Evolutionary conservation across 1,140 invertebrate species (phyloP), one percentile per base, ranked within the genome.

Genomic region (Diorhabda carinulata): DNA sequence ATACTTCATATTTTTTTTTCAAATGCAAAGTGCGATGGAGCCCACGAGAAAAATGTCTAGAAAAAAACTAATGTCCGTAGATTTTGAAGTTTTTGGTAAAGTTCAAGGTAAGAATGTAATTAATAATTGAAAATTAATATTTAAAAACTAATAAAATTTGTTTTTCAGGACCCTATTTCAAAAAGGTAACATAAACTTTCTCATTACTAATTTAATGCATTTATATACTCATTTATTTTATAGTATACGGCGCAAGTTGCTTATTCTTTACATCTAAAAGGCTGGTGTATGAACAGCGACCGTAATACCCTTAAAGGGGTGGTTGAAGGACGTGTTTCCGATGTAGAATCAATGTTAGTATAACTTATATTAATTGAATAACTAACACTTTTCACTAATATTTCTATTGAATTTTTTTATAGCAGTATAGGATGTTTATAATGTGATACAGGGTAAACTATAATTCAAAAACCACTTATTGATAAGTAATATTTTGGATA

Each of bases 251-350:
- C 90, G 77, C 81, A 86, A 73, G 84, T 88, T 80, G 89, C 87
- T 1, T 85, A 87, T 66, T 85, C 87, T 74, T 80, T 92, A n/a
- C 84, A 85, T 3, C 73, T 93, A 1, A 86, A 82, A 74, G 92
- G 92, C n/a, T 94, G 90, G 90, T 91, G 90, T 72, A 89, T 86
- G 83, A 94, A 94, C 77, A 93, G 91, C 0, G 72, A 82, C 2
- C 71, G 81, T 62, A 88, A 86, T 9, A 92, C 91, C 4, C 92
- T 94, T 2, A 76, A 87, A 43, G 92, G 92, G 8, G 83, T 84
- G 62, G 75, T 92, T 41, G 86, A 93, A 82, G 92, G 92, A 56
- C 82, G 85, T 5, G 72, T 80, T 62, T 78, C 83, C 2, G 87
- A 89, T 79, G 76, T 94, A 10, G 81, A 86, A 60, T 74, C 85